Conservation (phyloP, 2,113 vertebrate species). For the Corythornis vintsioides region DNA sequence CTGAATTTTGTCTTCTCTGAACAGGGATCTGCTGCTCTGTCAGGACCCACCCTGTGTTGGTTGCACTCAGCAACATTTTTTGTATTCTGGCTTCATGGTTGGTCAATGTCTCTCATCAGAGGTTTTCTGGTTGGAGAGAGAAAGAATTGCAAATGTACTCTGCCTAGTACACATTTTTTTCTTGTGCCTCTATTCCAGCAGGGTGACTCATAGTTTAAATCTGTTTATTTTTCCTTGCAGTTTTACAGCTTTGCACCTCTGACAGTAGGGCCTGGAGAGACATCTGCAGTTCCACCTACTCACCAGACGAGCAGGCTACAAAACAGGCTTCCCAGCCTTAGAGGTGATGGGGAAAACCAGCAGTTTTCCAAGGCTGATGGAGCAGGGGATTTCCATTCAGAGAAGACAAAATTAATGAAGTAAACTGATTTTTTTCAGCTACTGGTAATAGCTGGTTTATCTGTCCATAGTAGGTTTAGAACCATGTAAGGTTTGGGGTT, state of each 20-base stretch:
- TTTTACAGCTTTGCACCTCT: conserved; percentile 56
- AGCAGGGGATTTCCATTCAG: conserved; percentile 63
- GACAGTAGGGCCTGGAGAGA: conserved; percentile 49
- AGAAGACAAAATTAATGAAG: conserved; percentile 59
- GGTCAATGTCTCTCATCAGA: conserved; percentile 71
- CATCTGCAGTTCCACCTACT: conserved; percentile 5
- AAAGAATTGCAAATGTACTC: conserved; percentile 77
- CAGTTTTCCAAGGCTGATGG: conserved; percentile 25
- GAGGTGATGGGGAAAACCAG: conserved; percentile 11
- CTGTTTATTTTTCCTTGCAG: conserved; percentile 50
- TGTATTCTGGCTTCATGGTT: conserved; percentile 71
- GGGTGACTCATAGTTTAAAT: conserved; percentile 57
- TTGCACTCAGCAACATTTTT: conserved; percentile 74
- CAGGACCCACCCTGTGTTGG: conserved; percentile 72
- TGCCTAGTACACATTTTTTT: conserved; percentile 63
- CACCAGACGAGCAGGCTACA: background rate
- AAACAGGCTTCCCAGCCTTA: background rate
- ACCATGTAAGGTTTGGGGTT: background rate
- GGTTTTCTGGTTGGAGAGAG: conserved; percentile 75
- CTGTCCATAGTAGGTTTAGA: background rate
- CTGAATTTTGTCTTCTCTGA: conserved; percentile 75
- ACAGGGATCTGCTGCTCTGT: conserved; percentile 67
- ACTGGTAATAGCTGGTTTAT: background rate
- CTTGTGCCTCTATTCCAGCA: conserved; percentile 59
- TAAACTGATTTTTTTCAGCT: conserved; percentile 10